These are phyloP conservation scores for Ophonus ardosiacus DNA, from an alignment of 2,888 invertebrate species.

Conservation along the genomic window DNA sequence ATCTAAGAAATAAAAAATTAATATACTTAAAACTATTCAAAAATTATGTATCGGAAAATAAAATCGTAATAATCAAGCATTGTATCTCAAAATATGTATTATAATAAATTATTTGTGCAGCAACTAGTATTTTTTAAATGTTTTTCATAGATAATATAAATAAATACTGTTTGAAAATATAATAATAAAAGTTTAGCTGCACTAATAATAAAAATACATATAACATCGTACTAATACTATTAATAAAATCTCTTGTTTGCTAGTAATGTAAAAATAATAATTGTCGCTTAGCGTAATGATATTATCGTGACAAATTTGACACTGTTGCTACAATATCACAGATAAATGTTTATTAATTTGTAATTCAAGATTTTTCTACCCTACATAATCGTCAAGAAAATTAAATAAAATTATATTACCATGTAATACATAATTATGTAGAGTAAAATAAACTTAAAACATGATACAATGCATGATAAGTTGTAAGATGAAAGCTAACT, in stretches of 20 bases:
- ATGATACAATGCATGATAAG: slow-evolving; percentile 49
- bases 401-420: neutral
- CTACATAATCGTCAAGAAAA: neutral
- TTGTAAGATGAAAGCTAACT: slow-evolving; percentile 30
- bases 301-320: slow-evolving; percentile 46
- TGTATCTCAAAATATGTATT: slow-evolving; percentile 42
- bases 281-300: slow-evolving; percentile 7
- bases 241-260: slow-evolving; percentile 21
- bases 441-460: slow-evolving; percentile 11
- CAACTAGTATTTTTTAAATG: slow-evolving; percentile 1
- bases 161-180: neutral
- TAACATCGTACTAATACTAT: slow-evolving; percentile 25
- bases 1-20: neutral
- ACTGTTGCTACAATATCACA: slow-evolving; percentile 49
- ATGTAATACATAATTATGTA: neutral
- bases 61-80: slow-evolving; percentile 32
- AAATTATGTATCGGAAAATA: neutral
- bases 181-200: slow-evolving; percentile 8
- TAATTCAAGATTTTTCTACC: neutral
- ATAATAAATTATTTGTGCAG: slow-evolving; percentile 21
- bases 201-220: slow-evolving; percentile 16
- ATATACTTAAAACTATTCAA: neutral
- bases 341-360: slow-evolving; percentile 39
- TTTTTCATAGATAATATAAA: neutral
- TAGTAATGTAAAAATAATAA: slow-evolving; percentile 12